A percentile compares a stretch with the other conserved stretches of the same genome.
phyloP scores from a whole-genome alignment of 2,888 invertebrate species.

The Linnaemya tessellans region DNA sequence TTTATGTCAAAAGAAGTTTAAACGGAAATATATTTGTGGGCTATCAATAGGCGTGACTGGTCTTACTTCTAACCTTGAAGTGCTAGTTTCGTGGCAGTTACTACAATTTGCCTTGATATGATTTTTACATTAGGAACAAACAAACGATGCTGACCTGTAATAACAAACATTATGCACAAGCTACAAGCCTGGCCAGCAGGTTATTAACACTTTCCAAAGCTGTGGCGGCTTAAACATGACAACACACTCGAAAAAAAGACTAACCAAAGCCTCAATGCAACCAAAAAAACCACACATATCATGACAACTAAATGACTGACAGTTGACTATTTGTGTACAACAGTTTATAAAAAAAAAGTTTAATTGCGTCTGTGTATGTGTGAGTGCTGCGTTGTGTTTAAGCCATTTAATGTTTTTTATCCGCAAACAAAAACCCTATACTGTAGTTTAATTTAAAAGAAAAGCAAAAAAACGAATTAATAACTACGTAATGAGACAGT shows the following conservation, averaged over 20 bases:
- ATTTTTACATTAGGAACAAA: too few species aligned
- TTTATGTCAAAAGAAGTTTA: too few species aligned
- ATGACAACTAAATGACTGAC: conserved; percentile 63
- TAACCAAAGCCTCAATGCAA: conserved; percentile 64
- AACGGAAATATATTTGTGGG: too few species aligned
- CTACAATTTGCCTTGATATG: too few species aligned
- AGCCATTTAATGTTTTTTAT: conserved; percentile 39
- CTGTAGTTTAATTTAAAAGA: conserved; percentile 43
- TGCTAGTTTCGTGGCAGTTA: too few species aligned
- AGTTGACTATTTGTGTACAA: conserved; percentile 28
- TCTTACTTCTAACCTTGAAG: too few species aligned
- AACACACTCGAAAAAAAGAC: conserved; percentile 27
- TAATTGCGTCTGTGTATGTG: neutral
- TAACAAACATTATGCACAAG: neutral
- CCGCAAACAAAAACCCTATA: neutral
- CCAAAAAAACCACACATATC: conserved; percentile 59
- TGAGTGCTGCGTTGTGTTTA: conserved; percentile 18
- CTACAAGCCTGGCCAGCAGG: neutral
- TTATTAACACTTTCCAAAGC: too few species aligned
- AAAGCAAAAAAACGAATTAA: conserved; percentile 32
- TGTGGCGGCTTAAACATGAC: neutral
- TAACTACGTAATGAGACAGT: conserved; percentile 68
- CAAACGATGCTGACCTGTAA: neutral
- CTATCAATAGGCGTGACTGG: too few species aligned
- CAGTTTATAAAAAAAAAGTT: neutral